Evolutionary conservation across 2,888 invertebrate species (phyloP).

Genomic region (Hirtodrosophila cameraria): DNA sequence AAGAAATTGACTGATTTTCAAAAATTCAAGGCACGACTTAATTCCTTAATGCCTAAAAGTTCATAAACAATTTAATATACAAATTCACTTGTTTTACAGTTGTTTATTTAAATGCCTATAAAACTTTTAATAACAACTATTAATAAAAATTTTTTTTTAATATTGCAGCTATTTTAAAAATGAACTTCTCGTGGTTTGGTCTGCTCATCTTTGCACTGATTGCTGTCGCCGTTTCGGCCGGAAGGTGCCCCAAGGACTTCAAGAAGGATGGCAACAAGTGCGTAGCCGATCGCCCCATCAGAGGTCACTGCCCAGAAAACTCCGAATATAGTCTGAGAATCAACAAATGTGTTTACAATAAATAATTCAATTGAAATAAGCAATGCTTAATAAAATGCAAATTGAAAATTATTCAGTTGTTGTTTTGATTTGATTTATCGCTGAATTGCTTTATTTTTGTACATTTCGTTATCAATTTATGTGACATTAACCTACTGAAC

Average conservation of each 20-base stretch:
- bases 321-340: constrained; percentile 69
- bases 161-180: constrained; percentile 28
- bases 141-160: neutral
- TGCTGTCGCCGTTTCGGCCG: constrained; percentile 63
- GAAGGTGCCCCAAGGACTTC: constrained; percentile 68
- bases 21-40: no score
- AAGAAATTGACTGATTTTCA: no score
- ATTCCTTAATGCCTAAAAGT: no score
- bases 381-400: constrained; percentile 28
- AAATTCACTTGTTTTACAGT: no score
- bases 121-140: no score
- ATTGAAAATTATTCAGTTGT: constrained; percentile 10
- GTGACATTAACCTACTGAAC: constrained; percentile 37
- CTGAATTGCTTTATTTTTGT: constrained; percentile 8
- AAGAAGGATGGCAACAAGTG: constrained; percentile 55
- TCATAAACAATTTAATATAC: no score
- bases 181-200: constrained; percentile 77
- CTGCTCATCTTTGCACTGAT: constrained; percentile 75
- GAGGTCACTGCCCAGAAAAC: constrained; percentile 76
- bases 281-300: constrained; percentile 72
- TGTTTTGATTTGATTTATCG: constrained; percentile 20
- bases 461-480: constrained; percentile 31
- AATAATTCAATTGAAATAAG: neutral
- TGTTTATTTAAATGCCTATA: neutral
- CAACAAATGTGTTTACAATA: constrained; percentile 77